Conservation (phyloP, 2,113 vertebrate species). For the Ceyx cyanopectus region DNA sequence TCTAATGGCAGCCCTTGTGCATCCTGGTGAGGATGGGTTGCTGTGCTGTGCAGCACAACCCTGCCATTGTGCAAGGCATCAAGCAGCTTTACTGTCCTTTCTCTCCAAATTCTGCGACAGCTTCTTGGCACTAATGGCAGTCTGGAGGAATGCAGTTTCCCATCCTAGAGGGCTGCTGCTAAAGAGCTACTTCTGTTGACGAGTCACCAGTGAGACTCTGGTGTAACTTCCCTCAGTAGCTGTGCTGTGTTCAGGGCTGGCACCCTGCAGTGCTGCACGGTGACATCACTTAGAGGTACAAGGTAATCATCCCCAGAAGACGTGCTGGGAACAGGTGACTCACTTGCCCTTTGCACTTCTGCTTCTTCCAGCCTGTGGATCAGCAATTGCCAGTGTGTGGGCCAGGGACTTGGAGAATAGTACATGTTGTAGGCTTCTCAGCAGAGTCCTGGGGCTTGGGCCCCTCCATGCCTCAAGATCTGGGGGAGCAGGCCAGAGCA, state of each 20-base stretch:
- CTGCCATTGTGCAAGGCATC: neutral
- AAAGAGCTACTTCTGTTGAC: neutral
- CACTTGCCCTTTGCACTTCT: neutral
- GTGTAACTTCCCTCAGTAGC: neutral
- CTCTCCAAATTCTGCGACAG: neutral
- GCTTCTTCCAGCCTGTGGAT: neutral
- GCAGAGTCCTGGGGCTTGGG: neutral
- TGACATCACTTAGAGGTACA: neutral
- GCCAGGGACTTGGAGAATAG: neutral
- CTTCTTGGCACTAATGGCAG: neutral
- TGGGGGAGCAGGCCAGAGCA: neutral
- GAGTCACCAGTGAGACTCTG: neutral
- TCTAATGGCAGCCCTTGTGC: neutral
- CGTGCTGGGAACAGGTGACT: neutral
- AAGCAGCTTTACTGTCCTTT: neutral
- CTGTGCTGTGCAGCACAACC: neutral
- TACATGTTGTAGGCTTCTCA: accelerated
- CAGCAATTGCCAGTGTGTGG: accelerated
- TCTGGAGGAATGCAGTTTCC: slow-evolving; percentile 2
- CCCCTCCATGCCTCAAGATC: accelerated
- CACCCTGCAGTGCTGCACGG: accelerated
- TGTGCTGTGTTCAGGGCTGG: neutral
- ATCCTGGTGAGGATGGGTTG: neutral
- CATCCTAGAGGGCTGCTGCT: neutral
- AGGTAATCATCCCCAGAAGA: neutral